Conservation (phyloP, 2,888 invertebrate genomes). For the Carcina quercana region DNA sequence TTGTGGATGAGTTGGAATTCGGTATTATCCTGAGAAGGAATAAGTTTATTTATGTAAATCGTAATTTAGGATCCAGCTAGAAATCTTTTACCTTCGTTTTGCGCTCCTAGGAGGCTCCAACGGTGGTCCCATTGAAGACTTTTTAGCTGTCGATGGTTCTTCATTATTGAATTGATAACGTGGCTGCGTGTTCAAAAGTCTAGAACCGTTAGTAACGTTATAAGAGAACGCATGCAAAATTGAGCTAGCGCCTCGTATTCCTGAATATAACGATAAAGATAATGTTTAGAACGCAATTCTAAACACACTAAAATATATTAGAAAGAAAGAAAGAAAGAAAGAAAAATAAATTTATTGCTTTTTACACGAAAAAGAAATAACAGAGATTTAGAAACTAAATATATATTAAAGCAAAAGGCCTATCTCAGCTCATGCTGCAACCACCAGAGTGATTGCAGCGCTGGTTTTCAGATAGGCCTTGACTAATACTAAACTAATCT, state of each 20-base stretch:
- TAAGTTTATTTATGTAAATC: too few relatives aligned
- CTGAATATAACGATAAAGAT: constrained; percentile 21
- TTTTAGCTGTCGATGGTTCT: constrained; percentile 24
- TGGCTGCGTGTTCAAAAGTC: constrained; percentile 33
- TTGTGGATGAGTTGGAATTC: constrained; percentile 46
- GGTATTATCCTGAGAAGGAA: constrained; percentile 23
- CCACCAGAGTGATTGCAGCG: too few relatives aligned
- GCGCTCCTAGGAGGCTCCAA: constrained; percentile 36
- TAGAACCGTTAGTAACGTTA: constrained; percentile 21
- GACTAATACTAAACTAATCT: too few relatives aligned
- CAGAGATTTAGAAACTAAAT: too few relatives aligned
- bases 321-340: too few relatives aligned
- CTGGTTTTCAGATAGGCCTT: too few relatives aligned
- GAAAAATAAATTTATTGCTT: too few relatives aligned
- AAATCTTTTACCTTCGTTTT: constrained; percentile 43
- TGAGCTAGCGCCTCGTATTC: constrained; percentile 39
- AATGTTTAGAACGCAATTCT: neutral
- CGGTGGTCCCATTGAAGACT: constrained; percentile 55
- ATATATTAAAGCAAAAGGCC: too few relatives aligned
- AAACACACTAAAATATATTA: neutral
- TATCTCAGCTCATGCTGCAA: too few relatives aligned
- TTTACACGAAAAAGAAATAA: too few relatives aligned
- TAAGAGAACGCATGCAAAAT: constrained; percentile 29
- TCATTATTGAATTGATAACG: constrained; percentile 47
- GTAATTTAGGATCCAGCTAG: neutral